These are phyloP conservation scores for Carassius gibelio DNA, from an alignment of 2,113 vertebrate genomes.

Conservation along the genomic window DNA sequence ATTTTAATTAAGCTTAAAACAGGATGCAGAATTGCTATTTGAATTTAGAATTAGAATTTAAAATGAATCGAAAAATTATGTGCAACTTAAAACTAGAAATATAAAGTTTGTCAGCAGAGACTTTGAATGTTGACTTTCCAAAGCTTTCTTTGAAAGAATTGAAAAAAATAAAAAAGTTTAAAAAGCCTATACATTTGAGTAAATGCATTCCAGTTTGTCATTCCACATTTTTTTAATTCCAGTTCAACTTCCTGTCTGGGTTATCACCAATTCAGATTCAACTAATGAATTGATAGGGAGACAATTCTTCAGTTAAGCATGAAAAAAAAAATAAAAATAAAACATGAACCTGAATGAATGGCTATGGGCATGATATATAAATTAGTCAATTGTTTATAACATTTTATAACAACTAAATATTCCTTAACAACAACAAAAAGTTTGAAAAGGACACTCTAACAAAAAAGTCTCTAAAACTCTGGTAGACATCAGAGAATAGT, in stretches of 20 bases:
- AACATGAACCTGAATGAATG: background rate
- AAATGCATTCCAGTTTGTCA: no score
- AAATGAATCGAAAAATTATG: background rate
- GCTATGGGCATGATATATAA: background rate
- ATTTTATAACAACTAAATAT: background rate
- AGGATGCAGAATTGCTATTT: background rate
- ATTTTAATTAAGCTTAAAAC: background rate
- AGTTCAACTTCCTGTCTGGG: background rate
- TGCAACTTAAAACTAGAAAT: no score
- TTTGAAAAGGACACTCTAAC: background rate
- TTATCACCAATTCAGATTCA: background rate
- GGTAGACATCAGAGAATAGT: slow-evolving; percentile 5
- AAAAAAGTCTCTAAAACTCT: background rate
- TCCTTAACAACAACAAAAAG: background rate
- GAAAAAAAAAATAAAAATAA: background rate
- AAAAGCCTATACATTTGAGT: background rate
- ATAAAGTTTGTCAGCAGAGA: background rate
- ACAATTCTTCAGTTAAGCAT: background rate
- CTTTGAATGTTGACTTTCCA: background rate
- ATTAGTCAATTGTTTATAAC: background rate
- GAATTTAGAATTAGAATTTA: background rate
- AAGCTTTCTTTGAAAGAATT: background rate
- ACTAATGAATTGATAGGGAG: background rate
- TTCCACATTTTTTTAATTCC: background rate
- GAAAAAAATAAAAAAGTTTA: no score